Percentiles rank a stretch among this genome's conserved stretches.
Conservation (phyloP, 2,888 invertebrate genomes). For the Scaptodrosophila latifasciaeformis region DNA sequence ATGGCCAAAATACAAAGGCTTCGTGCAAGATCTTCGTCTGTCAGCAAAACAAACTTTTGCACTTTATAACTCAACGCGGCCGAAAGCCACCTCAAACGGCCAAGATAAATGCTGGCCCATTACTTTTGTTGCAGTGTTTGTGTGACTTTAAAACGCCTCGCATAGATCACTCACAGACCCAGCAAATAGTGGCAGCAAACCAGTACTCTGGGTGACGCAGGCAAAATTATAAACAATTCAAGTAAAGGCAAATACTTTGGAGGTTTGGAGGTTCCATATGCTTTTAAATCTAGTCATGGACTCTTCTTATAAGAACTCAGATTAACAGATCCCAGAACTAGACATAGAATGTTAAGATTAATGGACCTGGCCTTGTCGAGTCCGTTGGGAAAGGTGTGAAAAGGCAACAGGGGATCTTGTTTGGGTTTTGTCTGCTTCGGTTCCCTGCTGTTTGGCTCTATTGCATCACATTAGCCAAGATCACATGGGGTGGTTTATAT, state of each 20-base stretch:
- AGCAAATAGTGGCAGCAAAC: too few relatives aligned
- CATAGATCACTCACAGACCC: slow-evolving; percentile 18
- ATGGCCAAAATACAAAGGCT: too few relatives aligned
- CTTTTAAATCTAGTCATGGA: too few relatives aligned
- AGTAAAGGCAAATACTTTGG: too few relatives aligned
- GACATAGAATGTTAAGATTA: not conserved
- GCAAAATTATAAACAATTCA: too few relatives aligned
- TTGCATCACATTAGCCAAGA: not conserved
- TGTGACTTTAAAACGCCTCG: not conserved
- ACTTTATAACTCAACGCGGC: slow-evolving; percentile 16
- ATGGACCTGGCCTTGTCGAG: not conserved
- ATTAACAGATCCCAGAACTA: too few relatives aligned
- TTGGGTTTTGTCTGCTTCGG: too few relatives aligned
- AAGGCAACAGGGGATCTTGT: too few relatives aligned
- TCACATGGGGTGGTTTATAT: not conserved
- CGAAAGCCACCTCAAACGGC: slow-evolving; percentile 1
- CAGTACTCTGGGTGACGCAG: too few relatives aligned
- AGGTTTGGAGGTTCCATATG: too few relatives aligned
- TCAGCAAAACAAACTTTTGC: slow-evolving; percentile 24
- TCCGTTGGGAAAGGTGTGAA: not conserved
- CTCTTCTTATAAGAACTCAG: too few relatives aligned
- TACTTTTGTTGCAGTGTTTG: not conserved
- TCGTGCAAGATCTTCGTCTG: slow-evolving; percentile 4
- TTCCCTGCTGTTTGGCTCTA: not conserved
- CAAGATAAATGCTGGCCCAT: slow-evolving; percentile 3